These are phyloP conservation scores for Tinamus major DNA, from an alignment of 2,797 vertebrate genomes.

Conservation along the genomic window DNA sequence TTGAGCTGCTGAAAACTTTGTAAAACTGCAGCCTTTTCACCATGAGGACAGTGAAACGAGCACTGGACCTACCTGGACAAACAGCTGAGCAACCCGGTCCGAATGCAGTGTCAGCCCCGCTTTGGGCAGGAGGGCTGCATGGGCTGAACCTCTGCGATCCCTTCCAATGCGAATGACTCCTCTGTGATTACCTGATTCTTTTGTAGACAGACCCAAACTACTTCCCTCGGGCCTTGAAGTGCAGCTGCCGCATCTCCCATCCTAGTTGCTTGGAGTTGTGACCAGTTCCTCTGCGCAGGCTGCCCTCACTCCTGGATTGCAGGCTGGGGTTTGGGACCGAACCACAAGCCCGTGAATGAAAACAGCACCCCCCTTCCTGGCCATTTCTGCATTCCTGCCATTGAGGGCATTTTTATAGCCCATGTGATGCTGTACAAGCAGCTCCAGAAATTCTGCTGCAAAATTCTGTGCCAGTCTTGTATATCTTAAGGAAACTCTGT, in stretches of 20 bases:
- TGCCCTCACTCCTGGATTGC: not conserved
- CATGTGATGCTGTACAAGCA: not conserved
- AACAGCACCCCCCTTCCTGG: not conserved
- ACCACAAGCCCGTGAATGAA: not conserved
- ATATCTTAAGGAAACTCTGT: too few relatives aligned
- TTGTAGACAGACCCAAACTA: too few relatives aligned
- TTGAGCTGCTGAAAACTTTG: not conserved
- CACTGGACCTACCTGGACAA: not conserved
- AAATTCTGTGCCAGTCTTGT: not conserved
- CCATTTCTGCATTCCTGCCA: not conserved
- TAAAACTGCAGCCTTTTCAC: not conserved
- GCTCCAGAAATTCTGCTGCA: not conserved
- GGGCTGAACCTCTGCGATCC: too few relatives aligned
- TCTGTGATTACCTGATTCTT: too few relatives aligned
- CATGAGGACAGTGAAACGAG: accelerated
- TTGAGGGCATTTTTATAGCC: not conserved
- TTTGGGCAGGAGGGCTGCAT: too few relatives aligned
- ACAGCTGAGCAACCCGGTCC: not conserved
- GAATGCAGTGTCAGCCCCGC: too few relatives aligned
- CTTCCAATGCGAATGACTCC: too few relatives aligned
- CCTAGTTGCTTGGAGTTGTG: not conserved
- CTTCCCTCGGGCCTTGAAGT: too few relatives aligned
- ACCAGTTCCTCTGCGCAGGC: not conserved
- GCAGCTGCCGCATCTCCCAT: too few relatives aligned
- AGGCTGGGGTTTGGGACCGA: not conserved